phyloP scores from a whole-genome alignment of 1,140 invertebrate genomes.

The Linepithema humile region DNA sequence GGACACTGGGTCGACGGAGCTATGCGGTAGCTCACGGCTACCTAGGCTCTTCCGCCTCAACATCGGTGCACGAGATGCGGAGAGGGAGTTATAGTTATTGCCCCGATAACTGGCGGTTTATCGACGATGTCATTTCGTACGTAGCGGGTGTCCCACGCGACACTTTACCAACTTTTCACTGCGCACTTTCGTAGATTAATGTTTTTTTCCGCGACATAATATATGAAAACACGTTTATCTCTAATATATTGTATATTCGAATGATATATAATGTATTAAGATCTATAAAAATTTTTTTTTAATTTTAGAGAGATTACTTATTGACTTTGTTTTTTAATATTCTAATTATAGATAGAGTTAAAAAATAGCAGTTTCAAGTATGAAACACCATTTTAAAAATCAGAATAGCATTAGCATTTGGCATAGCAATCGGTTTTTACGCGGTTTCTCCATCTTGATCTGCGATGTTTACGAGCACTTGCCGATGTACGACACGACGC shows the following conservation, averaged over 20 bases:
- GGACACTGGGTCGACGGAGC: conserved; percentile 36
- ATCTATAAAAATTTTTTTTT: background rate
- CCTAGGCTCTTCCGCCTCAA: conserved; percentile 27
- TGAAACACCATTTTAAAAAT: background rate
- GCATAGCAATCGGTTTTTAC: conserved; percentile 17
- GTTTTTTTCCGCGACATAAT: background rate
- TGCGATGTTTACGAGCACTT: conserved; percentile 32
- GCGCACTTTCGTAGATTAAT: background rate
- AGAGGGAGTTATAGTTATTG: conserved; percentile 17
- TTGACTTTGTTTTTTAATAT: too few relatives aligned
- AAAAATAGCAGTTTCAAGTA: background rate
- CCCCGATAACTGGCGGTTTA: conserved; percentile 31
- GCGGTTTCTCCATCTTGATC: conserved; percentile 14
- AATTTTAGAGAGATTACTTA: too few relatives aligned
- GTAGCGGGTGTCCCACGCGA: background rate
- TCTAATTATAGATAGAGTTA: background rate
- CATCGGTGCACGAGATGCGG: background rate
- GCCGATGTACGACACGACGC: conserved; percentile 39
- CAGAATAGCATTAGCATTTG: background rate
- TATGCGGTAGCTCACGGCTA: conserved; percentile 28
- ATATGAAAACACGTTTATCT: too few relatives aligned
- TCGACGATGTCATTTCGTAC: background rate
- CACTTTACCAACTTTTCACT: background rate
- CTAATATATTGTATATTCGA: background rate
- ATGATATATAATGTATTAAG: background rate